A percentile compares a stretch with the other conserved stretches of the same genome.
phyloP scores from a whole-genome alignment of 1,140 invertebrate species.

The Ceratosolen solmsi region DNA sequence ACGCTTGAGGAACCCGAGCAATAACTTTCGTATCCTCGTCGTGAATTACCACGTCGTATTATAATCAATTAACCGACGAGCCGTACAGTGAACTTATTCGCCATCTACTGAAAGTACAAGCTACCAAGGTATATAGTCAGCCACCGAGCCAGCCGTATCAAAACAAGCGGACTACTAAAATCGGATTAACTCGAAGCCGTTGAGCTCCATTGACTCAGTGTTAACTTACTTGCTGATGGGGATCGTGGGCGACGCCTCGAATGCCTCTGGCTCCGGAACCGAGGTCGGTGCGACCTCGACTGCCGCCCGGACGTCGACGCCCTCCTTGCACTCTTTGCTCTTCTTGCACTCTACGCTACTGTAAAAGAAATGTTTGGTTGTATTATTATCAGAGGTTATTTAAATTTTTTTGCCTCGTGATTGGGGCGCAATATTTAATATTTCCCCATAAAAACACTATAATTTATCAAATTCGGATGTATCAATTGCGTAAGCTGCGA shows the following conservation, averaged over 20 bases:
- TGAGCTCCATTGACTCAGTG: neutral
- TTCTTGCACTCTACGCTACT: constrained; percentile 19
- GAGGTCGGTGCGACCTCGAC: neutral
- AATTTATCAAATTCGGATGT: no score
- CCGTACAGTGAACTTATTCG: neutral
- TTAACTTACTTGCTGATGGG: neutral
- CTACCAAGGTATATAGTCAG: no score
- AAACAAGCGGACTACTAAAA: no score
- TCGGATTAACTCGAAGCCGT: neutral
- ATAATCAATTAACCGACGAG: neutral
- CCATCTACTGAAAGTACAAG: no score
- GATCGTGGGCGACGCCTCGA: neutral
- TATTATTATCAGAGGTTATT: neutral
- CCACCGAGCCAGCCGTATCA: neutral
- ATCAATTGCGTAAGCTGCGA: no score
- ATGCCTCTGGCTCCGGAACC: neutral
- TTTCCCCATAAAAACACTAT: no score
- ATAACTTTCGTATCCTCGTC: neutral
- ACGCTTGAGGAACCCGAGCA: neutral
- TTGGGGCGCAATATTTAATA: no score
- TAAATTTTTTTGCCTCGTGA: no score
- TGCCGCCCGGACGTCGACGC: neutral
- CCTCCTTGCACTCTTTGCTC: constrained; percentile 1
- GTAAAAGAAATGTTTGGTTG: neutral
- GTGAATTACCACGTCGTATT: neutral